phyloP scores from a whole-genome alignment of 2,113 vertebrate species.

The Pristiophorus japonicus region DNA sequence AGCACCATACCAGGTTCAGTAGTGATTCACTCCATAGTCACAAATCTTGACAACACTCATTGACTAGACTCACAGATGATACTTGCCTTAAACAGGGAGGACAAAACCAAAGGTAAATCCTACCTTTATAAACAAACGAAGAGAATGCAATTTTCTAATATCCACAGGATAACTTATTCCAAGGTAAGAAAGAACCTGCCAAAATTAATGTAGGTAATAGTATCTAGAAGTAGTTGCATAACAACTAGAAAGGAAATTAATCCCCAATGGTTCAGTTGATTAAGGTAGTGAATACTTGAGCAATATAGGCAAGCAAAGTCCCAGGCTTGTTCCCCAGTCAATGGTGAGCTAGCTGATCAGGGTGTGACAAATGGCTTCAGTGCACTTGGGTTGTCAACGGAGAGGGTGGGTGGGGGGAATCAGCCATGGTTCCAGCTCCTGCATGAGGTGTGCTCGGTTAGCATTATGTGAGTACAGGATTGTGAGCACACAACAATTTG shows the following conservation, averaged over 20 bases:
- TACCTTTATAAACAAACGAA: no score
- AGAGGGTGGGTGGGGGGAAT: not conserved
- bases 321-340: not conserved
- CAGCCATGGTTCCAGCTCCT: not conserved
- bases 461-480: not conserved
- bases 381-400: not conserved
- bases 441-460: no score
- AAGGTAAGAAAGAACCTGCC: not conserved
- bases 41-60: not conserved
- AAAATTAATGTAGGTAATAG: not conserved
- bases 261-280: not conserved
- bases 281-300: not conserved
- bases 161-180: no score
- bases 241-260: not conserved
- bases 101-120: no score
- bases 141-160: no score
- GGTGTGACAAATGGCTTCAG: not conserved
- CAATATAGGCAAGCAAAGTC: not conserved
- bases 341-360: not conserved
- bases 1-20: not conserved
- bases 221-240: not conserved
- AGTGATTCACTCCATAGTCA: not conserved
- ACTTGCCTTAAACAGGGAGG: not conserved
- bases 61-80: not conserved
- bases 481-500: not conserved